phyloP scores from a whole-genome alignment of 2,888 invertebrate species.

The Brassicogethes aeneus region DNA sequence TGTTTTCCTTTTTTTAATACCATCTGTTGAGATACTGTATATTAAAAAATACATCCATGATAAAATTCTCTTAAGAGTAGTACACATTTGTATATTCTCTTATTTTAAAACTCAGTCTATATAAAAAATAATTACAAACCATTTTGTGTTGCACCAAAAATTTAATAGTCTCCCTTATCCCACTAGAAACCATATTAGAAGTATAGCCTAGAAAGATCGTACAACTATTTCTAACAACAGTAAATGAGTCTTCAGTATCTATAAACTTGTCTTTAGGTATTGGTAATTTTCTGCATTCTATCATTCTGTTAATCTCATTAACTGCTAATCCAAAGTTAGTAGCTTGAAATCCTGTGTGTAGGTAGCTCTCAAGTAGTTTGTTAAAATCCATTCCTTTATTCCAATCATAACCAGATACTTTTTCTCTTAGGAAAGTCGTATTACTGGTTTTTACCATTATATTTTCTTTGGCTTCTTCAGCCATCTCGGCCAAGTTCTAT shows the following conservation, averaged over 20 bases:
- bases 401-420: slow-evolving; percentile 86
- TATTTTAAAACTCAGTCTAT: too few relatives aligned
- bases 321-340: slow-evolving; percentile 90
- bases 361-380: slow-evolving; percentile 70
- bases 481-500: too few relatives aligned
- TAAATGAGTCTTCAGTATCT: slow-evolving; percentile 72
- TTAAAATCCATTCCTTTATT: slow-evolving; percentile 82
- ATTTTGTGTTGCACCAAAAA: slow-evolving; percentile 81
- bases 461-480: slow-evolving; percentile 19
- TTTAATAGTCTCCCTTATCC: slow-evolving; percentile 82
- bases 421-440: slow-evolving; percentile 31
- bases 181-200: slow-evolving; percentile 94
- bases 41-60: too few relatives aligned
- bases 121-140: too few relatives aligned
- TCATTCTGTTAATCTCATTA: slow-evolving; percentile 87
- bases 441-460: slow-evolving; percentile 31
- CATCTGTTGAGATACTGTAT: too few relatives aligned
- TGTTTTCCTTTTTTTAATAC: too few relatives aligned
- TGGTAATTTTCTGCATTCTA: slow-evolving; percentile 61
- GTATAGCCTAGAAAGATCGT: slow-evolving; percentile 97
- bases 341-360: slow-evolving; percentile 91
- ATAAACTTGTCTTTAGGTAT: slow-evolving; percentile 56
- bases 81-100: too few relatives aligned
- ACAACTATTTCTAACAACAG: slow-evolving; percentile 68
- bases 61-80: too few relatives aligned